Evolutionary conservation across 2,888 invertebrate species (phyloP).

Genomic region (Microdon myrmicae): DNA sequence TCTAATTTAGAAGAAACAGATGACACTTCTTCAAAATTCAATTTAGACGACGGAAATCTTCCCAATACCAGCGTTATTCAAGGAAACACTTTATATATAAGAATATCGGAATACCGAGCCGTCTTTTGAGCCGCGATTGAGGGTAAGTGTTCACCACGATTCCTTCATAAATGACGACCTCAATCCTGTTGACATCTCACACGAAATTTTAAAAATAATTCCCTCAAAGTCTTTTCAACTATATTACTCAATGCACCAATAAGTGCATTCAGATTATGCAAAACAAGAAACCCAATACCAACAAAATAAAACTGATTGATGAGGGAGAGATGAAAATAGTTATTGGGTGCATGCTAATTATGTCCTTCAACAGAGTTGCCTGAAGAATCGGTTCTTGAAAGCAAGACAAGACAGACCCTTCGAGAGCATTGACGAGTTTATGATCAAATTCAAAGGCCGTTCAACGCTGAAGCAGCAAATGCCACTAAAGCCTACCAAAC

Average conservation of each 20-base stretch:
- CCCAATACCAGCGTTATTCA: not conserved
- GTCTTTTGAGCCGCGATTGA: slow-evolving; percentile 3
- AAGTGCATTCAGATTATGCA: too few species aligned
- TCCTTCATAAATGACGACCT: slow-evolving; percentile 3
- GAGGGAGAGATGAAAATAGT: slow-evolving; percentile 3
- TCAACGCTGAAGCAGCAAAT: slow-evolving; percentile 34
- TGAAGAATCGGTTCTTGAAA: slow-evolving; percentile 4
- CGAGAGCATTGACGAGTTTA: slow-evolving; percentile 39
- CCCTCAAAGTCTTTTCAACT: slow-evolving; percentile 6
- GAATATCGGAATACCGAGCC: not conserved
- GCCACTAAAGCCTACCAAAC: slow-evolving; percentile 38
- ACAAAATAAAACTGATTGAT: too few species aligned
- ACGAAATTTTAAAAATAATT: slow-evolving; percentile 2
- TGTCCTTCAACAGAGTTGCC: slow-evolving; percentile 9
- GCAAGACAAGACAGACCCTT: slow-evolving; percentile 20
- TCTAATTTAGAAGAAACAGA: not conserved
- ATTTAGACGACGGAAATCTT: not conserved
- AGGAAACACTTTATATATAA: not conserved
- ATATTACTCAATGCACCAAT: slow-evolving; percentile 5
- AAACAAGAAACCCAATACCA: too few species aligned
- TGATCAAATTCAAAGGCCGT: slow-evolving; percentile 42
- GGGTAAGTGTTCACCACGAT: too few species aligned
- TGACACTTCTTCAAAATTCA: slow-evolving; percentile 7
- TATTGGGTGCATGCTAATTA: slow-evolving; percentile 8
- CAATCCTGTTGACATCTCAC: slow-evolving; percentile 1